These are phyloP conservation scores for Atta texana DNA, from an alignment of 1,140 invertebrate genomes.

Conservation along the genomic window DNA sequence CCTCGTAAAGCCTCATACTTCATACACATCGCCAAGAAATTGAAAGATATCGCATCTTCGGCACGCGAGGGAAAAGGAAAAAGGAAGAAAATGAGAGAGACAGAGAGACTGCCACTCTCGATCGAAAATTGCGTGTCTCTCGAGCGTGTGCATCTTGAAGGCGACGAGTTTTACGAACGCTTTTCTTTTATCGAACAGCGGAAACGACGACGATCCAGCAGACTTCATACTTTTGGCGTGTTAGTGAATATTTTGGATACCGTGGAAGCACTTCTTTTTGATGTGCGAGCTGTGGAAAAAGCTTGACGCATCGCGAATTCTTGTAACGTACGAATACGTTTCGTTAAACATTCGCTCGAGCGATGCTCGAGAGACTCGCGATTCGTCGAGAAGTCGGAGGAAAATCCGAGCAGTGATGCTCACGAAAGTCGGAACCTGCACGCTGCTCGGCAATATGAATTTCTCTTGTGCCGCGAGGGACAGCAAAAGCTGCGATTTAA, in stretches of 20 bases:
- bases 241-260: slow-evolving; percentile 49
- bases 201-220: slow-evolving; percentile 9
- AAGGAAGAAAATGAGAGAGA: background rate
- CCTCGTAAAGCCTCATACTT: slow-evolving; percentile 78
- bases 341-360: slow-evolving; percentile 40
- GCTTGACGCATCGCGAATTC: background rate
- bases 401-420: slow-evolving; percentile 34
- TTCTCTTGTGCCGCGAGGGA: slow-evolving; percentile 27
- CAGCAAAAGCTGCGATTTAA: slow-evolving; percentile 55
- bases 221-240: background rate
- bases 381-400: slow-evolving; percentile 16
- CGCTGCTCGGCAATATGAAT: slow-evolving; percentile 35
- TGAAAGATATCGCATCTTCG: slow-evolving; percentile 76
- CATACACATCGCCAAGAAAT: slow-evolving; percentile 79
- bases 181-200: slow-evolving; percentile 31
- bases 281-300: slow-evolving; percentile 14
- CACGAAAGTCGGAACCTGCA: background rate
- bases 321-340: slow-evolving; percentile 6
- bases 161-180: background rate
- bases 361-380: slow-evolving; percentile 28
- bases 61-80: slow-evolving; percentile 8
- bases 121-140: slow-evolving; percentile 55
- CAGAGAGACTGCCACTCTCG: slow-evolving; percentile 26
- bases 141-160: slow-evolving; percentile 18
- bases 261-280: background rate